These are phyloP conservation scores for Gouania willdenowi DNA, from an alignment of 2,797 vertebrate species.

Conservation along the genomic window DNA sequence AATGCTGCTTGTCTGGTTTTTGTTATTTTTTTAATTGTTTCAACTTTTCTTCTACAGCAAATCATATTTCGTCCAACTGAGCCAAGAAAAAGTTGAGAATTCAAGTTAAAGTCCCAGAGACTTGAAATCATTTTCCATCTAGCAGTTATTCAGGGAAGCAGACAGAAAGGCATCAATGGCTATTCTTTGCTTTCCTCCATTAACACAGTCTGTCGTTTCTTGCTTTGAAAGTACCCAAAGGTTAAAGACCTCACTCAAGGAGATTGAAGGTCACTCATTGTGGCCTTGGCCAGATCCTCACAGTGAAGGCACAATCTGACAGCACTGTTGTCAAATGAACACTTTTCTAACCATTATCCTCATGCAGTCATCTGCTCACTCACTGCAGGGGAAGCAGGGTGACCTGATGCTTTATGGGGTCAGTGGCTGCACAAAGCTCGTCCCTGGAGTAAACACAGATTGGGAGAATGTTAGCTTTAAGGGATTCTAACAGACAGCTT, in stretches of 20 bases:
- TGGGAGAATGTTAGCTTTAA: not conserved
- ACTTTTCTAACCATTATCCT: not conserved
- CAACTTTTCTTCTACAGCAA: too few relatives aligned
- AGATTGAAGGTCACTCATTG: conserved; percentile 6
- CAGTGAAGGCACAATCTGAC: not conserved
- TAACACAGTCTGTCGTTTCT: conserved; percentile 11
- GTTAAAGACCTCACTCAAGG: conserved; percentile 15
- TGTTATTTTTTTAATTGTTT: too few relatives aligned
- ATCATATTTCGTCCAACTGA: not conserved
- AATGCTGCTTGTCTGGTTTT: too few relatives aligned
- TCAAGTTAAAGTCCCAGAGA: not conserved
- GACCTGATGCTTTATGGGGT: not conserved
- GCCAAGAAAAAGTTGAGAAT: too few relatives aligned
- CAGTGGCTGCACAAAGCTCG: not conserved
- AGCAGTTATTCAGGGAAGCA: too few relatives aligned
- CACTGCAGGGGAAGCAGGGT: not conserved
- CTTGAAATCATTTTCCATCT: not conserved
- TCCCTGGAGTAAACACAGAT: not conserved
- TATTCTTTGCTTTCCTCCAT: not conserved
- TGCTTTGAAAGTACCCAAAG: conserved; percentile 12
- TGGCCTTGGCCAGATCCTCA: not conserved
- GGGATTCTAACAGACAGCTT: not conserved
- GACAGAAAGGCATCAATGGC: conserved; percentile 11
- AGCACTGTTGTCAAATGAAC: not conserved
- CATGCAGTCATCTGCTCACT: conserved; percentile 1